phyloP scores from a whole-genome alignment of 2,888 invertebrate species.

The Pantelozetes paolii region DNA sequence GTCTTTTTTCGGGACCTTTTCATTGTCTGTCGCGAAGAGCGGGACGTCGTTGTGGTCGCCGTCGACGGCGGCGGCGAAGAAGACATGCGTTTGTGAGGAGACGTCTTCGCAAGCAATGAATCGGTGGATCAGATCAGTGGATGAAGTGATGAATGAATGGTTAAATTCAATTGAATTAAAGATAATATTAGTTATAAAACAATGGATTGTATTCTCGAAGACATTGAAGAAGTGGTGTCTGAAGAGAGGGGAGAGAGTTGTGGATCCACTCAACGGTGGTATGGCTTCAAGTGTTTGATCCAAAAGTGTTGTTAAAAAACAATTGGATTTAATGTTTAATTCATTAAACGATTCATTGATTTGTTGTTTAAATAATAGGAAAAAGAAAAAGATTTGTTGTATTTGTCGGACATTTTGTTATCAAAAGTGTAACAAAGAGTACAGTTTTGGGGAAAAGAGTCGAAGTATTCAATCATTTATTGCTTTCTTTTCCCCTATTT shows the following conservation, averaged over 20 bases:
- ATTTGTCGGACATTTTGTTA: constrained; percentile 21
- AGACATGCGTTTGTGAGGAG: background rate
- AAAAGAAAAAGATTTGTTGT: constrained; percentile 7
- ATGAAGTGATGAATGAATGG: no score
- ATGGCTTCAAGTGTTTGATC: background rate
- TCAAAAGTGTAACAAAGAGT: constrained; percentile 32
- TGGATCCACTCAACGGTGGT: no score
- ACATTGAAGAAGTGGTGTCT: no score
- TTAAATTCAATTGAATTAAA: no score
- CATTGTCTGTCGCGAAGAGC: constrained; percentile 1
- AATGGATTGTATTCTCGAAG: no score
- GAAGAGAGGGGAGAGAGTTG: no score
- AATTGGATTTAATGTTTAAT: background rate
- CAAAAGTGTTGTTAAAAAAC: background rate
- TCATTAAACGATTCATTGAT: background rate
- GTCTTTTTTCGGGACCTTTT: constrained; percentile 27
- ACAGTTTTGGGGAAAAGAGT: constrained; percentile 20
- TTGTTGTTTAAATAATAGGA: background rate
- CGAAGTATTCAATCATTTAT: background rate
- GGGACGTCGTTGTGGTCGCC: constrained; percentile 24
- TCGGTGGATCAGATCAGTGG: background rate
- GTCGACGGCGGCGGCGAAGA: background rate
- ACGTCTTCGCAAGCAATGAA: background rate
- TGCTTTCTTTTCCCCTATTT: constrained; percentile 1
- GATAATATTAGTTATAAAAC: no score